Base-by-base conservation (phyloP, 2,888 invertebrate species). In the Phragmatobia fuliginosa region DNA sequence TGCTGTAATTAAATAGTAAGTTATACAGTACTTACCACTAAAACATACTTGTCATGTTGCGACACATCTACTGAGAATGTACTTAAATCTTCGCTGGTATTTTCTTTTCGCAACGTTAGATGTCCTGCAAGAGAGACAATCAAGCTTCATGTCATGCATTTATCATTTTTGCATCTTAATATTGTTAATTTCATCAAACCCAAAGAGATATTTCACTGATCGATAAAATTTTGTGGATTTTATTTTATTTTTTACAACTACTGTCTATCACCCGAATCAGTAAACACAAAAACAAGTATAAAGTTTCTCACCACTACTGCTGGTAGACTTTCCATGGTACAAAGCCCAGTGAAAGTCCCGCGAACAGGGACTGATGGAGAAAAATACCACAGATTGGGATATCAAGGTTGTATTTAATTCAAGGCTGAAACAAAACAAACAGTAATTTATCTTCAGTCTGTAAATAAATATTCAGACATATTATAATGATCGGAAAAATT, bases 301-400 rank as follows among this genome's bases (percentile, higher is more conserved):
- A n/a, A 2, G 5, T 31, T 7, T 41, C 82, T 78, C 74, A 92
- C 93, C 90, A 71, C 89, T 90, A 69, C 79, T 86, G 66, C 81
- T 84, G 0, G 87, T 85, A 28, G 86, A 75, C 49, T 86, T 89
- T 49, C 93, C 93, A 58, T 87, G 85, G 71, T 91, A 94, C 8
- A 94, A 78, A 0, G 89, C 89, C 94, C 94, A 94, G 62, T 91
- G 90, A 52, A 94, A 85, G 65, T 92, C 91, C 28, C 86, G 85
- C 0, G 93, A 88, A 75, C 94, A 95, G 0, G 93, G 94, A 32
- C 94, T 94, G 66, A 94, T 88, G 7, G 92, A 92, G 71, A 95
- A 89, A 77, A 86, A 91, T 0, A 93, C 92, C 1, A 87, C 83
- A 1, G 89, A 83, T 67, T 90, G 91, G 0, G 89, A 87, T 79